Evolutionary conservation across 1,140 invertebrate genomes (phyloP).

Genomic region (Leptinotarsa defecta): DNA sequence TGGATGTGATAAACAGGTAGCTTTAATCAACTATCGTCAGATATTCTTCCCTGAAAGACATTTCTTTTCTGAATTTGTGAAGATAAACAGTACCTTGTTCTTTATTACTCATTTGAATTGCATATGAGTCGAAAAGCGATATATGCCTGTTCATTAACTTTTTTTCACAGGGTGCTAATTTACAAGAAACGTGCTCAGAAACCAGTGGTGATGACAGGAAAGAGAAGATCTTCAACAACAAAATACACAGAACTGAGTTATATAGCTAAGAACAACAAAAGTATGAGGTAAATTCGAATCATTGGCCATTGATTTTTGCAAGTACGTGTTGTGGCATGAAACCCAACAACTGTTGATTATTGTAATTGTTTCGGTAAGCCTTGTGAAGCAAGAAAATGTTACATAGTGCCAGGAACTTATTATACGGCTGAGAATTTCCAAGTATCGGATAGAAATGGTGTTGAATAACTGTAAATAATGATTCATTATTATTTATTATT

Average conservation of each 20-base stretch:
- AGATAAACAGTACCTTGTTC: background rate
- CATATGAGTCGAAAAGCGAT: background rate
- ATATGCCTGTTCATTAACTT: constrained; percentile 15
- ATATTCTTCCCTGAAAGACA: background rate
- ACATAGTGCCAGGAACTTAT: too few relatives aligned
- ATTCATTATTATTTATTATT: too few relatives aligned
- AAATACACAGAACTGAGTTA: constrained; percentile 48
- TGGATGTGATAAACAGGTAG: too few relatives aligned
- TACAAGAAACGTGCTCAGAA: constrained; percentile 45
- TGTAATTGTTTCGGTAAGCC: too few relatives aligned
- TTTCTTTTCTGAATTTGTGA: background rate
- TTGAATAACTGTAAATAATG: too few relatives aligned
- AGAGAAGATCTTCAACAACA: constrained; percentile 41
- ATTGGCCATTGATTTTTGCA: too few relatives aligned
- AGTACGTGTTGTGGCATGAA: too few relatives aligned
- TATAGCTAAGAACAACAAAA: constrained; percentile 38
- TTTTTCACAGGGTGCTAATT: constrained; percentile 47
- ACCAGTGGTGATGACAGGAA: constrained; percentile 29
- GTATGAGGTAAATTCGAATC: constrained; percentile 38
- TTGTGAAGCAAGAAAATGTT: too few relatives aligned
- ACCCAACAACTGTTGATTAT: too few relatives aligned
- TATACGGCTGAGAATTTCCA: too few relatives aligned
- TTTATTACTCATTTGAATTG: constrained; percentile 23
- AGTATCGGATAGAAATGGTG: too few relatives aligned
- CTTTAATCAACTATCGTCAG: too few relatives aligned